Percentiles rank a stretch among this genome's conserved stretches.
Conservation (phyloP, 2,113 vertebrate genomes). For the Erythrocebus patas region DNA sequence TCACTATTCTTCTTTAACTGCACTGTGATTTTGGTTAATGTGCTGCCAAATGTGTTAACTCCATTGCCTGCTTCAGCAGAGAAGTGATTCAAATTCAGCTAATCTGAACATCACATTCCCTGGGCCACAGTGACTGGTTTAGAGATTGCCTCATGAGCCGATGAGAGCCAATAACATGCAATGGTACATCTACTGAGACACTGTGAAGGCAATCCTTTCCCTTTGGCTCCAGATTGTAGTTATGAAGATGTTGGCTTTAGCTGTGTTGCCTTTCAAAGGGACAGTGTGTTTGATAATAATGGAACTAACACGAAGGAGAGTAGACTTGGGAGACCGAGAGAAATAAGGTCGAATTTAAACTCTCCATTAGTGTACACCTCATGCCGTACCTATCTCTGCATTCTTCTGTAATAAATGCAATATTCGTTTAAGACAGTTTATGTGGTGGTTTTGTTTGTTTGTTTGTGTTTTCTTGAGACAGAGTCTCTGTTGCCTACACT, state of each 20-base stretch:
- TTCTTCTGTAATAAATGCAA: neutral
- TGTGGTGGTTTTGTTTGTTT: too few species aligned
- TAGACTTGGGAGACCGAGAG: neutral
- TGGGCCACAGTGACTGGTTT: neutral
- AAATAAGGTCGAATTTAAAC: neutral
- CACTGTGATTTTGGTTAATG: neutral
- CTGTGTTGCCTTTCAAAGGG: rapidly evolving
- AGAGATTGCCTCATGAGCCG: neutral
- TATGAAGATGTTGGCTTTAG: neutral
- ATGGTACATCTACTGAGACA: neutral
- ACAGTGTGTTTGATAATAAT: neutral
- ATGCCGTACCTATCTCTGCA: neutral
- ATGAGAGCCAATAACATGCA: neutral
- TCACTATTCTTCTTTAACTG: neutral
- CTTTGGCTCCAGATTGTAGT: neutral
- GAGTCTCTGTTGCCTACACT: too few species aligned
- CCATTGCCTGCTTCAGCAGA: neutral
- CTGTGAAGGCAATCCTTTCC: neutral
- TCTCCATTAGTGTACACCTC: neutral
- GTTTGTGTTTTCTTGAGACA: too few species aligned
- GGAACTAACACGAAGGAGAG: neutral
- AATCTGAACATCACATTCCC: neutral
- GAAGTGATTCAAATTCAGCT: neutral
- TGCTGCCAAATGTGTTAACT: neutral
- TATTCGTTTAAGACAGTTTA: neutral